Percentiles rank a stretch among this genome's conserved stretches.
These are phyloP conservation scores for Toxonevra muliebris DNA, from an alignment of 2,888 invertebrate species.

Conservation along the genomic window DNA sequence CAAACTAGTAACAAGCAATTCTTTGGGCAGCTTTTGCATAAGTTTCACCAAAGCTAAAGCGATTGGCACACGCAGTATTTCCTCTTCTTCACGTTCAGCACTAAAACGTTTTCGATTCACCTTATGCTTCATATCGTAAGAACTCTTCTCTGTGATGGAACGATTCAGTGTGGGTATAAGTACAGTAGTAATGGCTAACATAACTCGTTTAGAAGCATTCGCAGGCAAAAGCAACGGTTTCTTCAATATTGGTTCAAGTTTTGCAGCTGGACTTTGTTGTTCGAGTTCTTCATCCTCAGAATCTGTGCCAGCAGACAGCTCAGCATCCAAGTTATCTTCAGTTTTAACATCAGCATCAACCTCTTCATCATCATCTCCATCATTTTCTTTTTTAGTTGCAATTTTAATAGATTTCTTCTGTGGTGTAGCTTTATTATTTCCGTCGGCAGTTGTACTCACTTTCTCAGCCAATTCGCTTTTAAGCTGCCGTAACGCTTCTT, in stretches of 20 bases:
- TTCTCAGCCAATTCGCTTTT: slow-evolving; percentile 49
- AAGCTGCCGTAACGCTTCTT: slow-evolving; percentile 44
- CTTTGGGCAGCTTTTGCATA: slow-evolving; percentile 84
- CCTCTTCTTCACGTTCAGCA: slow-evolving; percentile 85
- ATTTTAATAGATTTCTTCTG: slow-evolving; percentile 1
- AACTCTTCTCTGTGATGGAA: slow-evolving; percentile 74
- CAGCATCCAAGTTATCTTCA: slow-evolving; percentile 56
- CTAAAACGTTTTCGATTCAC: slow-evolving; percentile 75
- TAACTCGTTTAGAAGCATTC: slow-evolving; percentile 79
- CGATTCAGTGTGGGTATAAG: slow-evolving; percentile 84
- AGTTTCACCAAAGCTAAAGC: slow-evolving; percentile 92
- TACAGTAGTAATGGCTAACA: slow-evolving; percentile 74
- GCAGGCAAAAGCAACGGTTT: slow-evolving; percentile 71
- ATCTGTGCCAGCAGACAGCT: slow-evolving; percentile 38
- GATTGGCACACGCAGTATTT: slow-evolving; percentile 89
- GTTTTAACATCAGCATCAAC: slow-evolving; percentile 43
- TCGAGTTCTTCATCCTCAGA: slow-evolving; percentile 22
- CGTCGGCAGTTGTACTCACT: slow-evolving; percentile 44
- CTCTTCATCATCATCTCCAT: slow-evolving; percentile 44
- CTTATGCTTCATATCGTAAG: slow-evolving; percentile 81
- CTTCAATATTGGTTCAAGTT: slow-evolving; percentile 43
- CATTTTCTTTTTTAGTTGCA: slow-evolving; percentile 44
- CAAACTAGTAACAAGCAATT: slow-evolving; percentile 77
- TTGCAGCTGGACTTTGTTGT: neutral
- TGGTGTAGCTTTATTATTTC: slow-evolving; percentile 55